Evolutionary conservation across 2,888 invertebrate genomes (phyloP).

Genomic region (Catotricha subobsoleta): DNA sequence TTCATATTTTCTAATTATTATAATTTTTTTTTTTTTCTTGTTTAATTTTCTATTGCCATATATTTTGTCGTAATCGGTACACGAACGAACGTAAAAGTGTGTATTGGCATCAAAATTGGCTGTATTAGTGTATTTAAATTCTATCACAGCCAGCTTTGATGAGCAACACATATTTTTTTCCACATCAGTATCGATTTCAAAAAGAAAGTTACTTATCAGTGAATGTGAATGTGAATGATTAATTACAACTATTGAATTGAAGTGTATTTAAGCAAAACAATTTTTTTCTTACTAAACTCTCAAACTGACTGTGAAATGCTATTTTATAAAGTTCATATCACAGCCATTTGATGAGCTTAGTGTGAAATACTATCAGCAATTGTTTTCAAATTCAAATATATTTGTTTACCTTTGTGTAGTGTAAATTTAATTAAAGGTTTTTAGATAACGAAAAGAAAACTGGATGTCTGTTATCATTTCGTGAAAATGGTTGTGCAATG

Average conservation of each 20-base stretch:
- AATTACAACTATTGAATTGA: no score
- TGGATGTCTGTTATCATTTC: conserved; percentile 20
- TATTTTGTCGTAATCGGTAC: no score
- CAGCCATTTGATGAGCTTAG: conserved; percentile 31
- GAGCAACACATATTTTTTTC: conserved; percentile 22
- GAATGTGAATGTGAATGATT: no score
- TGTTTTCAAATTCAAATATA: no score
- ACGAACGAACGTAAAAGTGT: not conserved
- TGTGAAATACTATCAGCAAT: conserved; percentile 11
- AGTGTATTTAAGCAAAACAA: not conserved
- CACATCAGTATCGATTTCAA: not conserved
- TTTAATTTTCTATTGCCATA: not conserved
- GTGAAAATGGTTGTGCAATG: conserved; percentile 27
- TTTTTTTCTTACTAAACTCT: conserved; percentile 23
- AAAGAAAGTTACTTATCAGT: not conserved
- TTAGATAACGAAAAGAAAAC: not conserved
- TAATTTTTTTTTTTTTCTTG: not conserved
- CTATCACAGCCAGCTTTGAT: conserved; percentile 32
- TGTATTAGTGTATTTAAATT: conserved; percentile 20
- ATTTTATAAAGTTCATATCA: conserved; percentile 22
- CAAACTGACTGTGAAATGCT: conserved; percentile 30
- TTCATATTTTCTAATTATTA: not conserved
- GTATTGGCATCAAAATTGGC: conserved; percentile 28
- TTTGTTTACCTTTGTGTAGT: no score
- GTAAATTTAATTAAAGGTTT: no score